phyloP scores from a whole-genome alignment of 2,797 vertebrate species.

The Platyrinchus mystaceus region DNA sequence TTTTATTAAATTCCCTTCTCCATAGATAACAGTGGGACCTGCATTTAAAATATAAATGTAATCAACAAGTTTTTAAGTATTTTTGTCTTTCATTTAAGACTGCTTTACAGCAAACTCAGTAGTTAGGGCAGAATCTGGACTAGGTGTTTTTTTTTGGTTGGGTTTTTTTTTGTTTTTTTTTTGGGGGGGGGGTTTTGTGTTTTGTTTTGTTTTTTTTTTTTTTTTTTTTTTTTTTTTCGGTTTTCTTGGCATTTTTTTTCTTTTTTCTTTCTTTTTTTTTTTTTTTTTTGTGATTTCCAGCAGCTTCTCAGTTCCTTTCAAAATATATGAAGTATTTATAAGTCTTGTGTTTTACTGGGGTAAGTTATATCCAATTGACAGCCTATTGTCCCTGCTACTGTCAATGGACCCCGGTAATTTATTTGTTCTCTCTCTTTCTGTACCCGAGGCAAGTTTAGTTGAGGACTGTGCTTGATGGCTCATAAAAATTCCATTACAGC shows the following conservation, averaged over 20 bases:
- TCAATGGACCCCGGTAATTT: neutral
- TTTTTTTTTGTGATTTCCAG: neutral
- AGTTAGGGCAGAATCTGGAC: neutral
- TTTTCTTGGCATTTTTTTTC: no score
- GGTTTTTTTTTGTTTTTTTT: neutral
- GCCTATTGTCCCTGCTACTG: neutral
- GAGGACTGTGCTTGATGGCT: neutral
- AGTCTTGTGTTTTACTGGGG: neutral
- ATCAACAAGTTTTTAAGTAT: neutral
- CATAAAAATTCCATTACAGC: constrained; percentile 12
- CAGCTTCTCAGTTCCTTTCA: neutral
- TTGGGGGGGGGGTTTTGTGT: no score
- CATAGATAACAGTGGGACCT: neutral
- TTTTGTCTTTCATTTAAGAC: neutral
- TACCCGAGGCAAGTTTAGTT: neutral
- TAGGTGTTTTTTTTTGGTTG: neutral
- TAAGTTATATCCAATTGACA: neutral
- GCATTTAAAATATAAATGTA: neutral
- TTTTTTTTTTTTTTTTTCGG: neutral
- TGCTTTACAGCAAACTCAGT: neutral
- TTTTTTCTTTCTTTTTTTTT: no score
- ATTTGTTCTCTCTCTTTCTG: neutral
- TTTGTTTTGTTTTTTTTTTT: no score
- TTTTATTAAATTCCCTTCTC: neutral
- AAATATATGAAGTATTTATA: neutral